Conservation (phyloP, 2,888 invertebrate species). For the Pristionchus japonicus region DNA sequence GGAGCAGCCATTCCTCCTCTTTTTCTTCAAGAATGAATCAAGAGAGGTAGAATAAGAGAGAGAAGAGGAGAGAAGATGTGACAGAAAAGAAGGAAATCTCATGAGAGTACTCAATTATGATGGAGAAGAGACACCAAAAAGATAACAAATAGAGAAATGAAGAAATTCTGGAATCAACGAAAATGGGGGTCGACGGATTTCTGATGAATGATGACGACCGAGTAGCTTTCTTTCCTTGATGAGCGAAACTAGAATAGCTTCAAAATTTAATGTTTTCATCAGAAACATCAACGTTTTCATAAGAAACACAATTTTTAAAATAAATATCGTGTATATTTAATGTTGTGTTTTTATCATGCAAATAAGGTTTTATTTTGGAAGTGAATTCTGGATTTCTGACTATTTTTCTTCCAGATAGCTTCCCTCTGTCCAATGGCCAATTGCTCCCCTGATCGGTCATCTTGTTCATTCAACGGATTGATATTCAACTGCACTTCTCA, state of each 20-base stretch:
- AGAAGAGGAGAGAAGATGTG: not conserved
- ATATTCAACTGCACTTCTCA: not conserved
- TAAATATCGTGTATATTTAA: too few species aligned
- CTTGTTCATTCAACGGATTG: slow-evolving; percentile 30
- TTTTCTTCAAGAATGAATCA: not conserved
- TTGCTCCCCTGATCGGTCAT: not conserved
- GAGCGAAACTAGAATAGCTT: too few species aligned
- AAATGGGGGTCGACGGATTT: too few species aligned
- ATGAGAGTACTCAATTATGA: slow-evolving; percentile 21
- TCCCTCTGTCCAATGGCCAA: slow-evolving; percentile 27
- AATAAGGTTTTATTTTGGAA: too few species aligned
- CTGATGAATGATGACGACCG: too few species aligned
- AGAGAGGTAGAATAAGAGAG: slow-evolving; percentile 8
- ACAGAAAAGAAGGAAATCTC: slow-evolving; percentile 11
- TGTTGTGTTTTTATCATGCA: too few species aligned
- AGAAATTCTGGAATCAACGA: slow-evolving; percentile 19
- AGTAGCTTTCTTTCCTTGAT: too few species aligned
- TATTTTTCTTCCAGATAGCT: not conserved
- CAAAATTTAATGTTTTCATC: too few species aligned
- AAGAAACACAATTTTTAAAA: too few species aligned
- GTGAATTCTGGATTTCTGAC: too few species aligned
- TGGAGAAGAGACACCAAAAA: slow-evolving; percentile 25
- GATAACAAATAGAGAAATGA: slow-evolving; percentile 25
- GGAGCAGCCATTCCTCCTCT: not conserved
- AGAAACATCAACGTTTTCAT: too few species aligned